These are phyloP conservation scores for Myopa testacea DNA, from an alignment of 2,888 invertebrate species.

Conservation along the genomic window DNA sequence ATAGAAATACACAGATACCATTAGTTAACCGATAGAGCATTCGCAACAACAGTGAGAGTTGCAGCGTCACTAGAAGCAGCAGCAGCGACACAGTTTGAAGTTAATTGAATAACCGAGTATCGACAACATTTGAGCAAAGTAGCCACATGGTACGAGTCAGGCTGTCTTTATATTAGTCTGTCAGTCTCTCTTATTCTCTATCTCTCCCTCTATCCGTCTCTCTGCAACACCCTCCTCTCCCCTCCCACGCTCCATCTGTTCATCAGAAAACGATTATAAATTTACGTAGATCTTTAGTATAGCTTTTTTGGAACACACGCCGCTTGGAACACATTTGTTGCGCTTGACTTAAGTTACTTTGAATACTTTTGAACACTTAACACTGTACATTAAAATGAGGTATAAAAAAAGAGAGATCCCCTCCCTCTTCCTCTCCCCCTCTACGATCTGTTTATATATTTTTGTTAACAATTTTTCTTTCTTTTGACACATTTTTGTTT, in stretches of 20 bases:
- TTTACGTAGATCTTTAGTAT: neutral
- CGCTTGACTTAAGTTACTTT: conserved; percentile 34
- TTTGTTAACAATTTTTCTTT: neutral
- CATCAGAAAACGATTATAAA: neutral
- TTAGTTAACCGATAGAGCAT: neutral
- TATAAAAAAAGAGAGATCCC: neutral
- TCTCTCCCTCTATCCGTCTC: neutral
- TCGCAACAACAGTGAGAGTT: neutral
- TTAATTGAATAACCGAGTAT: conserved; percentile 17
- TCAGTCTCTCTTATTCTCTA: neutral
- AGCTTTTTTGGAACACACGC: neutral
- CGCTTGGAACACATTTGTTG: conserved; percentile 10
- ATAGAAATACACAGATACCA: too few relatives aligned
- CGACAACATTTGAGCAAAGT: neutral
- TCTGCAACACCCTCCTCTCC: too few relatives aligned
- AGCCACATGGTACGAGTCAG: neutral
- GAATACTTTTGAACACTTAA: conserved; percentile 25
- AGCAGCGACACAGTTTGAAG: neutral
- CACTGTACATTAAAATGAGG: conserved; percentile 2
- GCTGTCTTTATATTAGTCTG: neutral
- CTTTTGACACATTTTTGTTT: neutral
- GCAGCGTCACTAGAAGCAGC: neutral
- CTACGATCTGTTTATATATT: neutral
- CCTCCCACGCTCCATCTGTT: neutral
- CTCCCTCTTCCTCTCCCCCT: neutral